Evolutionary conservation across 2,797 vertebrate species (phyloP), one percentile per base, ranked within the genome.

Genomic region (Myotis findleyi): DNA sequence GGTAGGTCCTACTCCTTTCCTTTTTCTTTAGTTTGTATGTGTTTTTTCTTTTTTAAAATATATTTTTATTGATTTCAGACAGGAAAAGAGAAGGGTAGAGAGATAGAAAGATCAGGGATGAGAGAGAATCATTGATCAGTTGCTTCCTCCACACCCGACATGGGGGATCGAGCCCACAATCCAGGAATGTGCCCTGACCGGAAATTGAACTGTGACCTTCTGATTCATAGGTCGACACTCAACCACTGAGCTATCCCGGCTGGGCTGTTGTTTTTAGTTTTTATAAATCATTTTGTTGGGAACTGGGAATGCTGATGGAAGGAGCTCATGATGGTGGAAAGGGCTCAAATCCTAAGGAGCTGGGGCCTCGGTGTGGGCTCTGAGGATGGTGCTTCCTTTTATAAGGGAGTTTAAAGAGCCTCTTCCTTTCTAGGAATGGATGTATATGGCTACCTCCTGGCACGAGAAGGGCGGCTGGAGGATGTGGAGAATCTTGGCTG

Each of bases 401-500:
- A 3, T 49, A 30, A 68, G 82, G 20, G 84, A 25, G 30, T 69
- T 79, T 51, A 79, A 73, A 82, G 68, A 57, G 18, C 76, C 18
- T 84, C 36, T 84, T 69, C 53, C 57, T 93, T 79, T 57, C 36
- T 44, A 99, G 99, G 99, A 59, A 99, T 99, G 99, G 99, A 99
- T 90, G 99, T 99, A 2, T 99, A 99, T 21, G 99, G 99, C 30
- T 99, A 99, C 95, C 98, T 99, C 72, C 98, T 99, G 98, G 99
- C 99, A 0, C 99, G 99, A 0, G 99, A 99, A 97, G 99, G 99
- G 38, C 99, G 99, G 57, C 97, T 99, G n/a, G 99, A 99, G 93
- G 99, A 99, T 18, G 99, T 99, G 17, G 99, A 99, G 97, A 99
- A 99, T 96, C 98, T 99, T 12, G 99, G 99, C 96, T 99, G 99